Percentiles rank a stretch among this genome's conserved stretches.
phyloP scores from a whole-genome alignment of 2,888 invertebrate species.

The Boloria euphrosyne region DNA sequence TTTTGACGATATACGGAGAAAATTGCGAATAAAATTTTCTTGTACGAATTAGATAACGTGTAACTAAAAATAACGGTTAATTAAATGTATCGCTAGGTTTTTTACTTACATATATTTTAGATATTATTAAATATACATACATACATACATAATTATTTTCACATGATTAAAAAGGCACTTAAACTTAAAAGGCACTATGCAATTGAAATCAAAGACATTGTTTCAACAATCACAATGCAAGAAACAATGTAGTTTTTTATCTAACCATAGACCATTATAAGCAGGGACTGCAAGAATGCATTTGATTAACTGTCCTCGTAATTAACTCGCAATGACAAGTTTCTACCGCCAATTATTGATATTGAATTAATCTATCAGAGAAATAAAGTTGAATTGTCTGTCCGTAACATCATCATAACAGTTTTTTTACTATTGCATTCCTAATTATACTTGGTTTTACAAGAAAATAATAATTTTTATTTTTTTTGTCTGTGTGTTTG shows the following conservation, averaged over 20 bases:
- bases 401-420: no score
- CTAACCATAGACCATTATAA: slow-evolving; percentile 11
- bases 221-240: slow-evolving; percentile 15
- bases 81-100: slow-evolving; percentile 3
- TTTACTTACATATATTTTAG: not conserved
- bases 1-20: slow-evolving; percentile 57
- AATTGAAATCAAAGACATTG: slow-evolving; percentile 21
- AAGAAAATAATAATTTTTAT: no score
- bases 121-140: not conserved
- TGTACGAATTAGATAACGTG: slow-evolving; percentile 13
- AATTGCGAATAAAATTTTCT: slow-evolving; percentile 48
- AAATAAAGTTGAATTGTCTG: not conserved
- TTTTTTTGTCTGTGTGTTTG: no score
- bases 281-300: slow-evolving; percentile 18
- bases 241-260: slow-evolving; percentile 21
- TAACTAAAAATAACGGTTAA: slow-evolving; percentile 4
- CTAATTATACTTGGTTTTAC: no score
- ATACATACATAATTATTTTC: slow-evolving; percentile 3
- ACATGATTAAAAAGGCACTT: slow-evolving; percentile 9
- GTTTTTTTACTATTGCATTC: no score
- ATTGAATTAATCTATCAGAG: not conserved
- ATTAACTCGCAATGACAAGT: slow-evolving; percentile 3
- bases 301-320: slow-evolving; percentile 11
- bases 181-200: slow-evolving; percentile 10
- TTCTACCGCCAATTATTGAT: slow-evolving; percentile 4